Base-by-base conservation (phyloP, 2,888 invertebrate genomes). In the Drosophila subquinaria region DNA sequence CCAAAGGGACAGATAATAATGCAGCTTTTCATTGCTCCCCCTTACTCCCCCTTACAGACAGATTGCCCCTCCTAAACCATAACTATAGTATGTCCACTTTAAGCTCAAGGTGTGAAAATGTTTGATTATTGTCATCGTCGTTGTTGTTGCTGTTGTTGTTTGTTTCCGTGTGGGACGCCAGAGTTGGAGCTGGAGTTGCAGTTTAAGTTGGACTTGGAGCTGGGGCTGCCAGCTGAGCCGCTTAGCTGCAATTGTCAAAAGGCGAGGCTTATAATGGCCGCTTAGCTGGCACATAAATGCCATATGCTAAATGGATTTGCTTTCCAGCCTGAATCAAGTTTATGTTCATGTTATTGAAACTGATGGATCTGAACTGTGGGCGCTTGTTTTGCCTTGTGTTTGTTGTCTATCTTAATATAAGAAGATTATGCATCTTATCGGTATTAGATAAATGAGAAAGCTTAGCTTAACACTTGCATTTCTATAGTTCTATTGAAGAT, bases 21-120 rank as follows among this genome's bases (percentile, higher is more conserved):
- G 69, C 76, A 75, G 82, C 74, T 77, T 79, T 78, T 66, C 69
- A 69, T 38, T 70, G 59, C 23, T 56, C 61, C 61, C 63, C 56
- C 51, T 60, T 53, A 59, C 64, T 59, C 61, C 61, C 63, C 56
- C 51, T 60, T 53, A 59, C 64, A 64, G 75, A 66, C 42, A 43
- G 62, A 50, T 11, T 56, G 38, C 15, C 59, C 38, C 45, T 20
- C 45, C 51, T 43, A 52, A 47, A 53, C 70, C 65, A 55, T 48
- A 65, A 65, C 81, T 72, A 70, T 27, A 27, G 27, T 27, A 27
- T 72, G 77, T 64, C 50, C 67, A 76, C 79, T 76, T 86, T 89
- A 90, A 90, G 90, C 90, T 89, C 69, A 75, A 90, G 90, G 90
- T 90, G 90, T 90, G 90, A 90, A 90, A 89, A 88, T 90, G 84